Evolutionary conservation across 2,113 vertebrate genomes (phyloP).

Genomic region (Lagopus leucura): DNA sequence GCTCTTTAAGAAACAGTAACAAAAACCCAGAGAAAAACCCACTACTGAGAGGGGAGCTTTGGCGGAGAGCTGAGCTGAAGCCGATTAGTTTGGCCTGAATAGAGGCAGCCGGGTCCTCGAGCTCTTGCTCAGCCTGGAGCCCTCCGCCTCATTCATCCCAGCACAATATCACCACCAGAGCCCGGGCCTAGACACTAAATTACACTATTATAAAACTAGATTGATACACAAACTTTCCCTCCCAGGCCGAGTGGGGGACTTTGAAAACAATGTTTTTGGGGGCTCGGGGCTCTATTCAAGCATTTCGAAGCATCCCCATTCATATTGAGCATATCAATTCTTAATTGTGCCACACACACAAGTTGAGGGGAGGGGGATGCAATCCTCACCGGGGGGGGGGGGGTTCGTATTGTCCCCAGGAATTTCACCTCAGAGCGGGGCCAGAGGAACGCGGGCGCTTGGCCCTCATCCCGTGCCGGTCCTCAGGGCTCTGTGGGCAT

Average conservation of each 20-base stretch:
- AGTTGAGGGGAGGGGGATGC: constrained; percentile 20
- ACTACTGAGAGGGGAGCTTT: constrained; percentile 81
- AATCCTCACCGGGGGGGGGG: not conserved
- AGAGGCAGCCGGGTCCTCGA: constrained; percentile 79
- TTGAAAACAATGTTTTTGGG: constrained; percentile 71
- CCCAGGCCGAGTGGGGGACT: constrained; percentile 75
- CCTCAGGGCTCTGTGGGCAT: rapidly evolving
- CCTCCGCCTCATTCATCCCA: constrained; percentile 83
- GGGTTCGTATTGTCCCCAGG: constrained; percentile 8
- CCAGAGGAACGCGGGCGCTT: not conserved
- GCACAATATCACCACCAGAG: constrained; percentile 88
- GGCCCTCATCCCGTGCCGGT: not conserved
- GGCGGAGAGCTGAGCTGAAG: constrained; percentile 76
- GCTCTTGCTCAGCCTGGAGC: constrained; percentile 79
- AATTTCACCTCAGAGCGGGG: not conserved
- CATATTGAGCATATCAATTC: constrained; percentile 71
- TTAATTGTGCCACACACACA: constrained; percentile 66
- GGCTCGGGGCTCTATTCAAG: constrained; percentile 52
- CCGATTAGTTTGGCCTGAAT: constrained; percentile 88
- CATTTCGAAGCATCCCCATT: constrained; percentile 60
- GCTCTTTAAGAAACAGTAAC: constrained; percentile 86
- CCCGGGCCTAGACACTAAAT: constrained; percentile 84
- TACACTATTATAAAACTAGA: constrained; percentile 87
- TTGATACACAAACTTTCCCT: constrained; percentile 78
- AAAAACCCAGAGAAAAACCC: constrained; percentile 81